These are phyloP conservation scores for Phthorimaea operculella DNA, from an alignment of 1,140 invertebrate genomes.

Conservation along the genomic window DNA sequence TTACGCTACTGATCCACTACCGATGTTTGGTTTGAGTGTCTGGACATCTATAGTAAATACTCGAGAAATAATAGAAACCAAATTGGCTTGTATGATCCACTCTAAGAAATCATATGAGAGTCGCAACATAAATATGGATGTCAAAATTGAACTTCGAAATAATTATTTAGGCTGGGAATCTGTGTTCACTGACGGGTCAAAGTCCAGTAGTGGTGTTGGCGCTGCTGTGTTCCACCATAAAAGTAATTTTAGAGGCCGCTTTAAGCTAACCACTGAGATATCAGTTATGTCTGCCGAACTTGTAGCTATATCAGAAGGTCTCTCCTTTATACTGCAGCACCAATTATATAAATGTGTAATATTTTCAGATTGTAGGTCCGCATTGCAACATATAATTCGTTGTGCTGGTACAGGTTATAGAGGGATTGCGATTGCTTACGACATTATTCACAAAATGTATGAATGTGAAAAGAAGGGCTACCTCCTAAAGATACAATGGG, in stretches of 20 bases:
- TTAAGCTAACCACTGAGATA: constrained; percentile 9
- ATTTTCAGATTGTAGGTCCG: constrained; percentile 8
- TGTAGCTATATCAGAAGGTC: constrained; percentile 17
- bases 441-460: constrained; percentile 12
- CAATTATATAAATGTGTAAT: neutral
- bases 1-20: neutral
- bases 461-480: neutral
- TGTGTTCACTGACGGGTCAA: constrained; percentile 21
- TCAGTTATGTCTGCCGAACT: constrained; percentile 18
- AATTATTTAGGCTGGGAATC: constrained; percentile 18
- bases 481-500: constrained; percentile 11
- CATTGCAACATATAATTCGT: constrained; percentile 13
- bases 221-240: constrained; percentile 4
- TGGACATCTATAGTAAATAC: constrained; percentile 19
- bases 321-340: constrained; percentile 1
- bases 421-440: constrained; percentile 13
- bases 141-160: constrained; percentile 9
- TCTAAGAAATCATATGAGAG: constrained; percentile 7
- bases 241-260: neutral
- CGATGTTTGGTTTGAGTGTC: constrained; percentile 15
- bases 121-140: constrained; percentile 1
- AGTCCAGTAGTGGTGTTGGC: neutral
- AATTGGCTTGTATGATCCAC: constrained; percentile 10
- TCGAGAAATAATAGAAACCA: neutral
- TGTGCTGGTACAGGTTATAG: constrained; percentile 10